phyloP scores from a whole-genome alignment of 2,797 vertebrate genomes.

The Poeciliopsis presidionis region DNA sequence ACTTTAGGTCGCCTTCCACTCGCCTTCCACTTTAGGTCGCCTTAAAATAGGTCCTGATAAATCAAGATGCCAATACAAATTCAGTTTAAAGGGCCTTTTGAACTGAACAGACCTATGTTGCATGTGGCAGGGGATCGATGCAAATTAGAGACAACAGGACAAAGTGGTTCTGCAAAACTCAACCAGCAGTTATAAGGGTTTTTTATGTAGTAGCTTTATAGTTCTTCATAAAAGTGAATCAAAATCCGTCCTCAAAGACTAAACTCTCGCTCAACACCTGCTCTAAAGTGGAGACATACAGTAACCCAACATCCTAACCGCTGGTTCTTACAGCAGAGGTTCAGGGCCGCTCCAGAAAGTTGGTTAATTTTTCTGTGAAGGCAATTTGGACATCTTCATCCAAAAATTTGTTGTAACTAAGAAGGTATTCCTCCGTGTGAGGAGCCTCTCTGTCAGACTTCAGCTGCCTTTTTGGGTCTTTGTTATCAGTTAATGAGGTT shows the following conservation, averaged over 20 bases:
- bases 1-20: background rate
- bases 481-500: background rate
- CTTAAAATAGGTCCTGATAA: background rate
- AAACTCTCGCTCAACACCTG: background rate
- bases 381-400: background rate
- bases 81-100: background rate
- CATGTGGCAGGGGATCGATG: background rate
- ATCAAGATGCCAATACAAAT: background rate
- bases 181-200: background rate
- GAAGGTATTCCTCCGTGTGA: background rate
- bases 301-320: background rate
- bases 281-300: background rate
- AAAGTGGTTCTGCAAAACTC: background rate
- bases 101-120: background rate
- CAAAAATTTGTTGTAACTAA: background rate
- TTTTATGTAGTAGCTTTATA: background rate
- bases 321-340: background rate
- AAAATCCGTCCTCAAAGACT: background rate
- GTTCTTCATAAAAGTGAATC: background rate
- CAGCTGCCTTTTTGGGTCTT: background rate
- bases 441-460: background rate
- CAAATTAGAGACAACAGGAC: background rate
- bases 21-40: background rate
- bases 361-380: background rate
- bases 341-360: no score